Evolutionary conservation across 2,888 invertebrate species (phyloP), one percentile per base, ranked within the genome.

Genomic region (Idaea straminata): DNA sequence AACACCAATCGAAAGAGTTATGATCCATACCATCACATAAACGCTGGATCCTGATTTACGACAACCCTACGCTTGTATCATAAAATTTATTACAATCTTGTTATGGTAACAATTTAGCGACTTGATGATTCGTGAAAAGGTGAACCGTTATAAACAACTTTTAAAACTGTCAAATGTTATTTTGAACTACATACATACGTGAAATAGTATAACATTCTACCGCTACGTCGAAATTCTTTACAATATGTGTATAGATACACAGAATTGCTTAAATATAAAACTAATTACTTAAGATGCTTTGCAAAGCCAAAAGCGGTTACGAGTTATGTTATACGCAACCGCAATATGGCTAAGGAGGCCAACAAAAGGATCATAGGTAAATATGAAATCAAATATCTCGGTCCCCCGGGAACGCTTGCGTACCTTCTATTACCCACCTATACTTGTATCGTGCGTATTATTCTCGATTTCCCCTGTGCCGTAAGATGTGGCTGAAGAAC

Each of bases 311-410:
- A 68, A 68, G 64, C 38, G 68, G 70, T 69, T 71, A 63, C 62
- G 62, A 62, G 63, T 69, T 70, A 72, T 67, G 66, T 69, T 66
- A 68, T 77, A 71, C 70, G 70, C 66, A 67, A 66, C 64, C 57
- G 66, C 68, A 71, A 72, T 68, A 76, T 72, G 66, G 68, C 62
- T 66, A 69, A 73, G 70, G 38, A 64, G 63, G 35, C 61, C 85
- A 47, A 47, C 47, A 47, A 83, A 86, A 84, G 83, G 84, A 86
- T 87, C 82, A 83, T 82, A 77, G 77, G 71, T 76, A 69, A 73
- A 84, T 82, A 83, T 84, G 80, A 82, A 86, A 86, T 86, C 84
- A 86, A 87, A 87, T 83, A 86, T 81, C 75, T 74, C 70, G 75
- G 67, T 78, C 83, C 80, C 79, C 15, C 16, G 72, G 77, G 75